These are phyloP conservation scores for Lasius platythorax DNA, from an alignment of 2,888 invertebrate species.

Conservation along the genomic window DNA sequence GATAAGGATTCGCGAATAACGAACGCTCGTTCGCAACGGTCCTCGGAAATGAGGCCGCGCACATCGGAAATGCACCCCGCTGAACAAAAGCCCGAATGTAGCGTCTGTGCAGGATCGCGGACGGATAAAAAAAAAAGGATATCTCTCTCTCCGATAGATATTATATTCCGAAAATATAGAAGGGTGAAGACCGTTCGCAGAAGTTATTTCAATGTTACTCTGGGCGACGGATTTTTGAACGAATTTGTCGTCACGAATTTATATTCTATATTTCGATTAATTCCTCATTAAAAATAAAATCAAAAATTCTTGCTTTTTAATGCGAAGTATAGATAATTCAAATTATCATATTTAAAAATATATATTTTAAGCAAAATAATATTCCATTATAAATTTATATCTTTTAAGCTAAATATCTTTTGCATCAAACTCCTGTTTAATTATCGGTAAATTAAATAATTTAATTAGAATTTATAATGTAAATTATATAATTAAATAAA, in stretches of 20 bases:
- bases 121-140: not conserved
- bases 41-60: conserved; percentile 16
- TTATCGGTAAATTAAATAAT: not conserved
- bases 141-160: not conserved
- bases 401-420: not conserved
- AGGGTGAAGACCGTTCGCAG: not conserved
- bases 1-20: conserved; percentile 36
- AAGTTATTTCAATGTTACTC: not conserved
- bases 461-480: not conserved
- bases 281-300: not conserved
- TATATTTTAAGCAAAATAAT: not conserved
- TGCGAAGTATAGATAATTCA: not conserved
- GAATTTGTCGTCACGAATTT: not conserved
- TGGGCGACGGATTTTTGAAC: not conserved
- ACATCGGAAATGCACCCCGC: conserved; percentile 20
- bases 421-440: conserved; percentile 6
- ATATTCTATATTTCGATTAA: not conserved
- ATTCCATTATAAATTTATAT: not conserved
- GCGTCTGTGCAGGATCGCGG: not conserved
- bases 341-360: not conserved
- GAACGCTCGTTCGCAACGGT: not conserved
- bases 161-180: conserved; percentile 22
- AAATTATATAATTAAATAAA: not conserved
- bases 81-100: not conserved
- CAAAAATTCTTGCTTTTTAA: not conserved